Evolutionary conservation across 2,113 vertebrate species (phyloP).

Genomic region (Coturnix japonica): DNA sequence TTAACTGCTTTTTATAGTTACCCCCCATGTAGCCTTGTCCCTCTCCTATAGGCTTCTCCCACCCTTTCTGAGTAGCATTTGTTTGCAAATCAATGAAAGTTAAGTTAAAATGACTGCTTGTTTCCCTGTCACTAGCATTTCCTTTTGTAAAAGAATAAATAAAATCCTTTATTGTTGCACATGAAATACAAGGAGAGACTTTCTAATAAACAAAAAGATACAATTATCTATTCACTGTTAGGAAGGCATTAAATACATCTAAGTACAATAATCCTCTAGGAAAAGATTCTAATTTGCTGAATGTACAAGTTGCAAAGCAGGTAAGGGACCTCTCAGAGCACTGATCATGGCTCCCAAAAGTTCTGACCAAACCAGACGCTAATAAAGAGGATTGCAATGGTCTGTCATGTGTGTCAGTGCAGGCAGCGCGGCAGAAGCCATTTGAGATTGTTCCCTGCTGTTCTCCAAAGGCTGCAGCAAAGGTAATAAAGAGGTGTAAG

Average conservation of each 20-base stretch:
- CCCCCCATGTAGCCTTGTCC: not conserved
- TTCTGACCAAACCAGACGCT: not conserved
- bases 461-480: not conserved
- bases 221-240: not conserved
- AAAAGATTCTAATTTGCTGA: not conserved
- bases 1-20: not conserved
- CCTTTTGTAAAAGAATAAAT: not conserved
- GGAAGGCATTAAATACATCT: not conserved
- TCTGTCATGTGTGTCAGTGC: not conserved
- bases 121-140: not conserved
- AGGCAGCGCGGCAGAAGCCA: not conserved
- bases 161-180: fast-evolving
- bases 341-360: not conserved
- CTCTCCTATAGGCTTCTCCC: not conserved
- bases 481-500: not conserved
- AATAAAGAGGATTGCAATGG: not conserved
- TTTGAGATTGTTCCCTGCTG: not conserved
- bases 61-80: not conserved
- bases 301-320: not conserved
- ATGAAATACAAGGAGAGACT: not conserved
- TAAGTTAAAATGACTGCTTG: not conserved
- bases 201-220: not conserved
- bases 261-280: not conserved
- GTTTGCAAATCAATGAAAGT: not conserved
- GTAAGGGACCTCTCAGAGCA: not conserved